Conservation (phyloP, 2,113 vertebrate genomes). For the Barnardius zonarius region DNA sequence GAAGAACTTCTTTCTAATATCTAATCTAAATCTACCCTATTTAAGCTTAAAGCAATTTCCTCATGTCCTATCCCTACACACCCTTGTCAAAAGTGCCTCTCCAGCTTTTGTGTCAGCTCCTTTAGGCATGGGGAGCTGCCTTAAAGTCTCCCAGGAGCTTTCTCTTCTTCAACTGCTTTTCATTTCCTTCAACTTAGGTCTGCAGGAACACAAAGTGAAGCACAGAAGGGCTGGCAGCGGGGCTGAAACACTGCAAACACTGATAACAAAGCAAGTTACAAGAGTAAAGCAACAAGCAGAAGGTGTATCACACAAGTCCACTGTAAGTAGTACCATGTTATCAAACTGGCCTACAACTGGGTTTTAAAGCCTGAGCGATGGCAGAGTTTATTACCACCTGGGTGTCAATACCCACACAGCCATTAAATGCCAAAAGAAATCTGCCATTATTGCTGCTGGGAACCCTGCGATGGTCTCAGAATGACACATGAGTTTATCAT, state of each 20-base stretch:
- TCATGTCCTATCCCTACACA: background rate
- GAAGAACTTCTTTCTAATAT: background rate
- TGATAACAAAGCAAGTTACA: background rate
- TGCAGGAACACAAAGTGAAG: background rate
- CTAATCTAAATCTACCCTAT: background rate
- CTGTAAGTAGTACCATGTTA: too few species aligned
- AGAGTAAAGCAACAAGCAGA: background rate
- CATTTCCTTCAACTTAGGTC: background rate
- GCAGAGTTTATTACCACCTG: background rate
- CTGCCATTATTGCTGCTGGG: background rate
- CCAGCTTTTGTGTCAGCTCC: background rate
- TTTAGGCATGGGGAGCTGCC: background rate
- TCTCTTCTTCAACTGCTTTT: background rate
- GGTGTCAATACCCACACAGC: fast-evolving
- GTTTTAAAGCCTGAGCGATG: background rate
- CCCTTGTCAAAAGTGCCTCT: background rate
- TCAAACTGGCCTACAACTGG: background rate
- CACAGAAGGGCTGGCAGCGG: fast-evolving
- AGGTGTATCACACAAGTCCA: fast-evolving
- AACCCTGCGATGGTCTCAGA: background rate
- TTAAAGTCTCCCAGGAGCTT: background rate
- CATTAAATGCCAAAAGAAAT: background rate
- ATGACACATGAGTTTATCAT: background rate
- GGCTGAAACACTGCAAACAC: background rate
- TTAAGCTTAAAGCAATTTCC: background rate